phyloP scores from a whole-genome alignment of 1,140 invertebrate genomes.

The Temnothorax longispinosus region DNA sequence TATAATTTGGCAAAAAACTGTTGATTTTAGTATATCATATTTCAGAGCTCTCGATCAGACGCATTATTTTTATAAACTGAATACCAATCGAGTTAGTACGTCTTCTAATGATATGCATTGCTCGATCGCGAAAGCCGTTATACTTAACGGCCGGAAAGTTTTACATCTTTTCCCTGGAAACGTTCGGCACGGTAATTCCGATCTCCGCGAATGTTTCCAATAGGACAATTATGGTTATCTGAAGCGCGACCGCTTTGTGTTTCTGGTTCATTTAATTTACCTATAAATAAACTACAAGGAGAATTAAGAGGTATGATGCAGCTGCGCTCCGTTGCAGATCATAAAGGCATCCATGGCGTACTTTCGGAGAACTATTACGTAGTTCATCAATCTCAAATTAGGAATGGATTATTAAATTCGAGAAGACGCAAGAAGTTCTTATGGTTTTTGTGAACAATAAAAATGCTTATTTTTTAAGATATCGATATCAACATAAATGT shows the following conservation, averaged over 20 bases:
- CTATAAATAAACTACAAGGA: background rate
- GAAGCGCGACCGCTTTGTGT: background rate
- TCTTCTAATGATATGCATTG: constrained; percentile 62
- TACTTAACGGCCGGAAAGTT: constrained; percentile 66
- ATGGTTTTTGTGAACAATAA: constrained; percentile 5
- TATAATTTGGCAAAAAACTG: background rate
- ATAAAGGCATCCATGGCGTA: constrained; percentile 66
- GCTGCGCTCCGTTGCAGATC: constrained; percentile 48
- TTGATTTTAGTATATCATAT: background rate
- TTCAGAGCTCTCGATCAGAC: constrained; percentile 55
- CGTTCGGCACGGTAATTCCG: constrained; percentile 58
- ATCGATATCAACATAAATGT: background rate
- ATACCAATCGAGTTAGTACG: constrained; percentile 23
- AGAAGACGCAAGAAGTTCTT: background rate
- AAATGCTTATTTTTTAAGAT: background rate
- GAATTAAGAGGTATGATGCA: background rate
- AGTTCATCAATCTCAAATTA: background rate
- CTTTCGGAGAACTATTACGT: constrained; percentile 40
- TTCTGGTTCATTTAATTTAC: background rate
- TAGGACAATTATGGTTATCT: background rate
- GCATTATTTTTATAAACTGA: constrained; percentile 57
- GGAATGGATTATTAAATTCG: background rate
- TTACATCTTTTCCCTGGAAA: constrained; percentile 69
- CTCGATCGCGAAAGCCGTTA: constrained; percentile 60
- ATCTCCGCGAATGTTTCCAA: constrained; percentile 6